A percentile compares a stretch with the other conserved stretches of the same genome.
These are phyloP conservation scores for Hephaestus fuliginosus DNA, from an alignment of 2,797 vertebrate species.

Conservation along the genomic window DNA sequence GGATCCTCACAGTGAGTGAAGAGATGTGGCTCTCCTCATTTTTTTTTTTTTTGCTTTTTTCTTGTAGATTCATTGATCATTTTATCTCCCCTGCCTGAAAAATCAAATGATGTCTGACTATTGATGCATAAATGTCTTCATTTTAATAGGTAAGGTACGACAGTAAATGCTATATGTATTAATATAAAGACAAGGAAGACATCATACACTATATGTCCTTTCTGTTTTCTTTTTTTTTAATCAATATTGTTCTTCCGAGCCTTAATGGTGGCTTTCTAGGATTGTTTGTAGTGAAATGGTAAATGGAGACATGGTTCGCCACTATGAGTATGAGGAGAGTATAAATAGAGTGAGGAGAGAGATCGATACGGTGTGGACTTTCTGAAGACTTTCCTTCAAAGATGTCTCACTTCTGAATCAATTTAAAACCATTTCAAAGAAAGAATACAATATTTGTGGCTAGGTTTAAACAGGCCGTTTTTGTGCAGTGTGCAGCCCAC, in stretches of 20 bases:
- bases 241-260: neutral
- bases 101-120: neutral
- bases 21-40: too few relatives aligned
- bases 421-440: constrained; percentile 1
- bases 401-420: constrained; percentile 5
- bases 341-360: neutral
- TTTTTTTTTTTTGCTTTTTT: neutral
- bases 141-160: neutral
- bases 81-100: too few relatives aligned
- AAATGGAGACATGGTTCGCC: neutral
- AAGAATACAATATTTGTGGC: neutral
- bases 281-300: neutral
- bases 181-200: neutral
- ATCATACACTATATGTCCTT: neutral
- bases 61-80: neutral
- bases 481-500: neutral
- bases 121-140: neutral
- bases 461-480: neutral
- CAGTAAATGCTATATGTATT: neutral
- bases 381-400: neutral
- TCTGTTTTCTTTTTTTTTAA: neutral
- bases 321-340: neutral
- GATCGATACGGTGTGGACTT: neutral
- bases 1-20: neutral
- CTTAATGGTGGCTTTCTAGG: neutral